Evolutionary conservation across 2,113 vertebrate species (phyloP).

Genomic region (Aramus guarauna): DNA sequence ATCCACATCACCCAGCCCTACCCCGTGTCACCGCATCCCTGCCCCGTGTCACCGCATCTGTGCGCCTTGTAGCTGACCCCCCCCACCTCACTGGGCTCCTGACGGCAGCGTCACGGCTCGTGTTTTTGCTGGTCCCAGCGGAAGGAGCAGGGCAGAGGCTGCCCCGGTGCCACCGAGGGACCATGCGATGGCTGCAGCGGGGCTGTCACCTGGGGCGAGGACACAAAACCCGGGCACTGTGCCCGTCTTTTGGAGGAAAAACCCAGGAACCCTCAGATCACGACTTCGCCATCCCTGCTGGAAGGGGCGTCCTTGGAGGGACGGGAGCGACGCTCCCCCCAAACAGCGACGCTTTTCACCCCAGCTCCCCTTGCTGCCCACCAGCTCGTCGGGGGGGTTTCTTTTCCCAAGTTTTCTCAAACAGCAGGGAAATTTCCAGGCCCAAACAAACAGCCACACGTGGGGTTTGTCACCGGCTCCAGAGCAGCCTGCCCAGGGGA

Average conservation of each 20-base stretch:
- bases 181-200: rapidly evolving
- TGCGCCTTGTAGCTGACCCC: not conserved
- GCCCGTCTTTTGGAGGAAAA: not conserved
- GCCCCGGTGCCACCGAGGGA: not conserved
- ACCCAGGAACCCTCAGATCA: not conserved
- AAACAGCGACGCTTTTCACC: rapidly evolving
- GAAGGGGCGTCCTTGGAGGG: not conserved
- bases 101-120: rapidly evolving
- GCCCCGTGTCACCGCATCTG: not conserved
- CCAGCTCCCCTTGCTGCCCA: rapidly evolving
- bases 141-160: not conserved
- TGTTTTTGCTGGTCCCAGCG: not conserved
- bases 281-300: not conserved
- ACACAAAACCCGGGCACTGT: not conserved
- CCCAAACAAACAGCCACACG: not conserved
- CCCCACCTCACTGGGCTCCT: not conserved
- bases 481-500: not conserved
- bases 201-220: rapidly evolving
- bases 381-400: rapidly evolving
- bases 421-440: not conserved
- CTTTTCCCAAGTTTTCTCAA: conserved; percentile 5
- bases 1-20: not conserved
- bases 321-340: not conserved
- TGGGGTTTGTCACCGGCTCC: not conserved
- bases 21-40: rapidly evolving